Conservation (phyloP, 2,113 vertebrate genomes). For the Triplophysa dalaica region DNA sequence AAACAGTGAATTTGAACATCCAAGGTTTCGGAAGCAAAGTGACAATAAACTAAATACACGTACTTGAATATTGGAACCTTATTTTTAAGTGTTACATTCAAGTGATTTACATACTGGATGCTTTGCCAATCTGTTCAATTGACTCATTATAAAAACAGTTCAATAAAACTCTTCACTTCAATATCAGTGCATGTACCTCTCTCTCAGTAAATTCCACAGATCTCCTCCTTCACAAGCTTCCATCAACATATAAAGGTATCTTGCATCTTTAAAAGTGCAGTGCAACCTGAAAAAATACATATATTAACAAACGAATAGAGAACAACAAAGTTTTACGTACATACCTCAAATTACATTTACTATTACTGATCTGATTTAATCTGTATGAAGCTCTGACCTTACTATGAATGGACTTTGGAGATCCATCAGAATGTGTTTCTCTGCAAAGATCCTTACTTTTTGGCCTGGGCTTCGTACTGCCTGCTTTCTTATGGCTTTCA, state of each 20-base stretch:
- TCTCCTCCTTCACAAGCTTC: slow-evolving; percentile 75
- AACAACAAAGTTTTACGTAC: not conserved
- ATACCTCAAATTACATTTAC: too few species aligned
- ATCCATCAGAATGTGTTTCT: slow-evolving; percentile 66
- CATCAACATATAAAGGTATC: slow-evolving; percentile 71
- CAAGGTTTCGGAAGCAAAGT: too few species aligned
- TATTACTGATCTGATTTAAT: too few species aligned
- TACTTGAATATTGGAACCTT: too few species aligned
- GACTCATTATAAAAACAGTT: too few species aligned
- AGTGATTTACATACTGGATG: too few species aligned
- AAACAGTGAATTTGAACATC: too few species aligned
- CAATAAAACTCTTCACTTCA: not conserved
- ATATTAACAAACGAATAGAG: not conserved
- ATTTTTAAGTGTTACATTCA: too few species aligned
- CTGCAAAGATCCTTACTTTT: slow-evolving; percentile 64
- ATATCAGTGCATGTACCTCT: slow-evolving; percentile 61
- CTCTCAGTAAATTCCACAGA: slow-evolving; percentile 67
- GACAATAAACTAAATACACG: too few species aligned
- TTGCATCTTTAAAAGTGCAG: slow-evolving; percentile 65
- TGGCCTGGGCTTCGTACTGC: slow-evolving; percentile 59
- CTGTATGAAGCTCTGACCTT: slow-evolving; percentile 59
- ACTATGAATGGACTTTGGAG: slow-evolving; percentile 67
- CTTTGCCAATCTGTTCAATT: too few species aligned
- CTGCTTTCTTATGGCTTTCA: slow-evolving; percentile 70
- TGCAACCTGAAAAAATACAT: slow-evolving; percentile 62